Evolutionary conservation across 2,797 vertebrate species (phyloP), one percentile per base, ranked within the genome.

Genomic region (Eulemur coronatus): DNA sequence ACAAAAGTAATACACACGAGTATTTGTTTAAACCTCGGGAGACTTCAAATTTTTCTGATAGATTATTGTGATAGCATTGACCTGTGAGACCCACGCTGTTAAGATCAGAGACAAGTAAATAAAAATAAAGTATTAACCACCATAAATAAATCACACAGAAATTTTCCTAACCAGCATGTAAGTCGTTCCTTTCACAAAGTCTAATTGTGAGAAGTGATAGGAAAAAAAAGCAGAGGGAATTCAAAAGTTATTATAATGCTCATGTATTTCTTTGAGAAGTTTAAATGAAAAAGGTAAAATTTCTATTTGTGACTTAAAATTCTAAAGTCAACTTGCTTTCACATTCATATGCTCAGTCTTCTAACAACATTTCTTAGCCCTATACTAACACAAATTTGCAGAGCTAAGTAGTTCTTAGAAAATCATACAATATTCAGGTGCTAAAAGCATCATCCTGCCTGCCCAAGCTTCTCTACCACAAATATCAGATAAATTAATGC

Each of bases 91-190:
- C 12, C 8, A 76, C 46, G 17, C 26, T 89, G 20, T 55, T 35
- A 86, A 59, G 50, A 86, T 20, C 22, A 12, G 67, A 96, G 50
- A 35, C 28, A 20, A 14, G 1, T 72, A 94, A 94, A 86, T 94
- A 70, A 91, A 96, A 95, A 95, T 50, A 35, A 93, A 89, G 26
- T 46, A 61, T 61, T 61, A 79, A 89, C 76, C 38, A 28, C 59
- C 24, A 72, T 61, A 78, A 90, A 78, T 65, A 93, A 89, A 92
- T 33, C 61, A 65, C 48, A 87, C 63, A 69, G 41, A 59, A 38
- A 15, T 30, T 67, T 89, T 75, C 75, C 65, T 84, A 78, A 78
- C 46, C 30, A 52, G 26, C 24, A 33, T 75, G 35, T 69, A 75
- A 91, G 52, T 95, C 24, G 12, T 59, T 97, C n/a, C 41, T 94